Conservation (phyloP, 2,113 vertebrate species). For the Leucoraja erinaceus region DNA sequence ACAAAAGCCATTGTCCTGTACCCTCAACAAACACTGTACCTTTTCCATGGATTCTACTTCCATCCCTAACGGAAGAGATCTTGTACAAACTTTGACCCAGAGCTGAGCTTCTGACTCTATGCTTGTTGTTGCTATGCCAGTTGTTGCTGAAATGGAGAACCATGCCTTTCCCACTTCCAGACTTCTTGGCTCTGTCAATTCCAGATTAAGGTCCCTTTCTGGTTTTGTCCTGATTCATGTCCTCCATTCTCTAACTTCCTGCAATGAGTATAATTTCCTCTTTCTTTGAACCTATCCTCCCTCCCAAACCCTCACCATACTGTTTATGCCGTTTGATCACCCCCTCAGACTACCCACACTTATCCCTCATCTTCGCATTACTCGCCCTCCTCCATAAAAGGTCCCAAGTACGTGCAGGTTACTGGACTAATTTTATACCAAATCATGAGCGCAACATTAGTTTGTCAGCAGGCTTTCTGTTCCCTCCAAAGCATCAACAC, state of each 20-base stretch:
- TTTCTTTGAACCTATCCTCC: not conserved
- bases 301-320: not conserved
- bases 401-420: not conserved
- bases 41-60: not conserved
- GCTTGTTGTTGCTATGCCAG: not conserved
- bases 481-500: not conserved
- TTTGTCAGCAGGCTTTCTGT: not conserved
- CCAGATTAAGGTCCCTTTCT: not conserved
- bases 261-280: not conserved
- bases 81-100: not conserved
- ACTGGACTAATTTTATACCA: not conserved
- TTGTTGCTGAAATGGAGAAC: not conserved
- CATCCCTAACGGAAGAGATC: not conserved
- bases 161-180: not conserved
- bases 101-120: not conserved
- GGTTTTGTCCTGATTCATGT: no score
- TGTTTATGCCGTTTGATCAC: not conserved
- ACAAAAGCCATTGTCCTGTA: not conserved
- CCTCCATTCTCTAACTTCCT: not conserved
- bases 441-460: not conserved
- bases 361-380: not conserved
- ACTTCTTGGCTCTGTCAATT: not conserved
- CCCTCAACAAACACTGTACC: not conserved
- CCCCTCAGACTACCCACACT: not conserved
- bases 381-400: not conserved